These are phyloP conservation scores for Orussus abietinus DNA, from an alignment of 1,140 invertebrate species.

Conservation along the genomic window DNA sequence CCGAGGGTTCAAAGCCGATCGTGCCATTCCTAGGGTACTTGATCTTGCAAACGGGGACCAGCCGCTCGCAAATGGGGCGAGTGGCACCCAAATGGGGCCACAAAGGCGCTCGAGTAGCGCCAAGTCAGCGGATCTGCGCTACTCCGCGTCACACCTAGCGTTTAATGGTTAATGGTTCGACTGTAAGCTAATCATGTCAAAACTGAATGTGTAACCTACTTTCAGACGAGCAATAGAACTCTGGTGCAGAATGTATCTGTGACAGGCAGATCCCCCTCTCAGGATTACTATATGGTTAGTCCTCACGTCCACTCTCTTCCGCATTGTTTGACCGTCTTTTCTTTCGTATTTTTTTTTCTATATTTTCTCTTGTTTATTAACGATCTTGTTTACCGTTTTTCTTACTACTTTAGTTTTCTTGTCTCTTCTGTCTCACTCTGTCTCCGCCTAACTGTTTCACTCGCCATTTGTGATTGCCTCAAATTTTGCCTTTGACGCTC, in stretches of 20 bases:
- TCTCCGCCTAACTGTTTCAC: conserved; percentile 46
- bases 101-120: too few relatives aligned
- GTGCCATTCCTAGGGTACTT: too few relatives aligned
- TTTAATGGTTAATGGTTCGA: too few relatives aligned
- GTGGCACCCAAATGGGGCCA: too few relatives aligned
- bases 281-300: conserved; percentile 58
- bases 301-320: conserved; percentile 53
- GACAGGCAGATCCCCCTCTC: conserved; percentile 56
- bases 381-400: conserved; percentile 18
- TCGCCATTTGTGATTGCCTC: conserved; percentile 41
- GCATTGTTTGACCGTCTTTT: conserved; percentile 56
- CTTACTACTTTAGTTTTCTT: conserved; percentile 13
- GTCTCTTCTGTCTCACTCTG: conserved; percentile 36
- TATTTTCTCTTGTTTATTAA: too few relatives aligned
- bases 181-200: conserved; percentile 44
- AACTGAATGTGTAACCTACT: conserved; percentile 56
- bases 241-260: conserved; percentile 57
- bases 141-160: too few relatives aligned
- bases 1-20: too few relatives aligned
- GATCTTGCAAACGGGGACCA: too few relatives aligned
- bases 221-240: conserved; percentile 58
- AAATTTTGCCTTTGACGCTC: conserved; percentile 15
- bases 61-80: too few relatives aligned
- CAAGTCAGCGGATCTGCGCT: too few relatives aligned
- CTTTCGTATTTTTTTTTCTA: too few relatives aligned